Evolutionary conservation across 2,888 invertebrate genomes (phyloP), one percentile per base, ranked within the genome.

Genomic region (Ophonus ardosiacus): DNA sequence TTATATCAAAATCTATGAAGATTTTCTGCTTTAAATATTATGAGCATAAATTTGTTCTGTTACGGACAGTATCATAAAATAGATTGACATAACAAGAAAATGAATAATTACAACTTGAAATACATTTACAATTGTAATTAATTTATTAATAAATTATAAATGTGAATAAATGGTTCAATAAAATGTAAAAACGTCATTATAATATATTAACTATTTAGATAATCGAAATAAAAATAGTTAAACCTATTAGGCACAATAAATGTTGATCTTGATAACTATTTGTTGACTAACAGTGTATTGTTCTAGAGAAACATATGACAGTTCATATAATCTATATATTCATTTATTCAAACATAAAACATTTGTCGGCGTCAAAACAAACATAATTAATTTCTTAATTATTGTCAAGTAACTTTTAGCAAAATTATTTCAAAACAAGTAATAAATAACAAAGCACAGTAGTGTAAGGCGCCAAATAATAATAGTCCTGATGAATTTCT

Each of bases 71-170:
- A 68, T 68, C 68, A 7, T 68, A 38, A 68, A 68, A 31, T 15
- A 68, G 68, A 68, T 68, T 68, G 68, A 68, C 68, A 15, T 24
- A 38, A 68, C 68, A 68, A 68, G 68, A 68, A 68, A 68, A n/a
- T 68, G 68, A 68, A 68, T 68, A 38, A 68, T 68, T 68, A 68
- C 15, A 15, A 38, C n/a, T n/a, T 68, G 24, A 68, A 68, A 68
- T 38, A 31, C 38, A 68, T 68, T 68, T 68, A 68, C 68, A 68
- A n/a, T 68, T 68, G 68, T 68, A 68, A 68, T 68, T 68, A 68
- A 68, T 68, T 68, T 68, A 68, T 68, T 68, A 24, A 24, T 68
- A 68, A 68, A 24, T 68, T 68, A 31, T 68, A 68, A 68, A 68
- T 68, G 68, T 15, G 68, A 31, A 68, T 68, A 68, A 68, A 68